phyloP scores from a whole-genome alignment of 2,797 vertebrate genomes.

The Tenualosa ilisha region DNA sequence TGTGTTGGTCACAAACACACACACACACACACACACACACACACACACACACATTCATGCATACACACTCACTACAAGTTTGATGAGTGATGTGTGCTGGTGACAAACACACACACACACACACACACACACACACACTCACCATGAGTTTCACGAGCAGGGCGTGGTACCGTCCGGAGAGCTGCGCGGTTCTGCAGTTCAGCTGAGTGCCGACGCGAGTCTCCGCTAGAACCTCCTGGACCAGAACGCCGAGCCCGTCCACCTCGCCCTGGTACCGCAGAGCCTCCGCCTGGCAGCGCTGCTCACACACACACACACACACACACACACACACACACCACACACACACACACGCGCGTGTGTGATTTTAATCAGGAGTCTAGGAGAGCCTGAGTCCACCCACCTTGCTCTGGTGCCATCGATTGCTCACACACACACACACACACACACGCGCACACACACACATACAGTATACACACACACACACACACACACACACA shows the following conservation, averaged over 20 bases:
- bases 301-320: constrained; percentile 6
- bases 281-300: constrained; percentile 88
- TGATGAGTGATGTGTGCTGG: constrained; percentile 90
- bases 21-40: too few relatives aligned
- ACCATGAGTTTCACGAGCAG: constrained; percentile 85
- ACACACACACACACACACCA: not conserved
- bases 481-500: too few relatives aligned
- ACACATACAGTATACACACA: too few relatives aligned
- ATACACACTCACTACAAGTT: constrained; percentile 71
- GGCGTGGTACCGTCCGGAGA: constrained; percentile 88
- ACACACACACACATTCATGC: not conserved
- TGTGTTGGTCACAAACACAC: too few relatives aligned
- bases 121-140: constrained; percentile 42
- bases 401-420: too few relatives aligned
- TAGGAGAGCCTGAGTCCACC: too few relatives aligned
- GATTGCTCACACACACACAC: too few relatives aligned
- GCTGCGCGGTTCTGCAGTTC: constrained; percentile 85
- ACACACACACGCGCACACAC: not conserved
- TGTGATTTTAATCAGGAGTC: too few relatives aligned
- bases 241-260: constrained; percentile 84
- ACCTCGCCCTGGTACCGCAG: constrained; percentile 84
- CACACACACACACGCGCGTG: too few relatives aligned
- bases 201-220: constrained; percentile 80
- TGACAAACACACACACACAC: constrained; percentile 48
- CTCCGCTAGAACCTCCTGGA: constrained; percentile 92